Percentiles rank a stretch among this genome's conserved stretches.
phyloP scores from a whole-genome alignment of 35 echinoderm and acorn worm species.

The Lytechinus pictus region DNA sequence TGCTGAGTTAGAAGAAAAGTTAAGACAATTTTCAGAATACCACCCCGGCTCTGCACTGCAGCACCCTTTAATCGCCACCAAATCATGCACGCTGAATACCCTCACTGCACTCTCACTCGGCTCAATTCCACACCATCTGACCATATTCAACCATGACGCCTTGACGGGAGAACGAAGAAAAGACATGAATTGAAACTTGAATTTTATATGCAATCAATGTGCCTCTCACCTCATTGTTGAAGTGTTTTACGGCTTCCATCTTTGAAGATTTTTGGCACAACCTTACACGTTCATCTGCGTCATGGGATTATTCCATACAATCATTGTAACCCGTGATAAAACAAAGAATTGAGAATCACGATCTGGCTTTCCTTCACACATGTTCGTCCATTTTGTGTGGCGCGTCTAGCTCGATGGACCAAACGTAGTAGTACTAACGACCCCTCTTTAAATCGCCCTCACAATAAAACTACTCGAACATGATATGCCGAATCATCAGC shows the following conservation, averaged over 20 bases:
- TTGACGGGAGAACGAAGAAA: no score
- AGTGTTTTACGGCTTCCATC: slow-evolving; percentile 85
- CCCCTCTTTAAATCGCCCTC: neutral
- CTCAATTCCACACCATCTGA: no score
- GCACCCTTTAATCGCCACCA: no score
- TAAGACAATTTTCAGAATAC: no score
- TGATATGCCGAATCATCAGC: no score
- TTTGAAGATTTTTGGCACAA: neutral
- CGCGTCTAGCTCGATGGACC: neutral
- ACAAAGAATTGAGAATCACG: neutral
- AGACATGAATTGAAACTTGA: no score
- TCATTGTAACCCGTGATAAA: neutral
- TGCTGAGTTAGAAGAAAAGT: no score
- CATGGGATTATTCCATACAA: neutral
- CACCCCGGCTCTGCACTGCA: no score
- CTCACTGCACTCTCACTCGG: no score
- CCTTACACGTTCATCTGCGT: neutral
- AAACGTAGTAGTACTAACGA: neutral
- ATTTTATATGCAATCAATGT: no score
- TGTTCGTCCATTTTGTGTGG: neutral
- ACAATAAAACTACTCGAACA: neutral
- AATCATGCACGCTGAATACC: no score
- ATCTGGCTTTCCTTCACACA: neutral
- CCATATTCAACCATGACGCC: no score
- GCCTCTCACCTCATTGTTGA: slow-evolving; percentile 86